These are phyloP conservation scores for Euura lappo DNA, from an alignment of 1,140 invertebrate species.

Conservation along the genomic window DNA sequence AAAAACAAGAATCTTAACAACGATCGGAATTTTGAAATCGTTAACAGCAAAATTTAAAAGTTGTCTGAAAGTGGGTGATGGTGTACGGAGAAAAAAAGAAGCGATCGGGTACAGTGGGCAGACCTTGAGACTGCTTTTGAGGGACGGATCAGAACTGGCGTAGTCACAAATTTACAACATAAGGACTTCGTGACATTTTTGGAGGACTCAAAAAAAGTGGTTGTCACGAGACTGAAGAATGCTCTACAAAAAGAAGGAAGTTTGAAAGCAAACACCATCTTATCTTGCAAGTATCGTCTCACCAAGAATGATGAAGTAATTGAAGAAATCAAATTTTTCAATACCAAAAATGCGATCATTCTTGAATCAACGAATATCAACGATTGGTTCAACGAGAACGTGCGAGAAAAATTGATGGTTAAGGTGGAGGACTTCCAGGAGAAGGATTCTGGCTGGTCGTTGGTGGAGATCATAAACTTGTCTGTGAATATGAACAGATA, in stretches of 20 bases:
- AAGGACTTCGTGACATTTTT: too few species aligned
- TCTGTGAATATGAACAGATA: conserved; percentile 34
- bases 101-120: conserved; percentile 22
- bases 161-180: conserved; percentile 23
- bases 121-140: conserved; percentile 24
- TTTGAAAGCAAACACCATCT: too few species aligned
- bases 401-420: conserved; percentile 17
- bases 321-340: background rate
- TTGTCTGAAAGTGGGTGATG: background rate
- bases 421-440: conserved; percentile 31
- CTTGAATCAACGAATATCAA: conserved; percentile 16
- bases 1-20: too few species aligned
- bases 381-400: conserved; percentile 26
- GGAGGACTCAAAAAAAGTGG: too few species aligned
- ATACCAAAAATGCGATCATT: conserved; percentile 21
- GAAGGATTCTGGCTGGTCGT: conserved; percentile 23
- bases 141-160: conserved; percentile 23
- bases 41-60: too few species aligned
- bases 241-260: too few species aligned
- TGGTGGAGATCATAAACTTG: conserved; percentile 27
- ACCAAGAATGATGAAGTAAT: too few species aligned
- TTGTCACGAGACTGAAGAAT: too few species aligned
- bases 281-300: too few species aligned
- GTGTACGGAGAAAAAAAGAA: conserved; percentile 4
- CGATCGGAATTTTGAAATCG: too few species aligned